phyloP scores from a whole-genome alignment of 2,888 invertebrate species.

The Pseudococcus longispinus region DNA sequence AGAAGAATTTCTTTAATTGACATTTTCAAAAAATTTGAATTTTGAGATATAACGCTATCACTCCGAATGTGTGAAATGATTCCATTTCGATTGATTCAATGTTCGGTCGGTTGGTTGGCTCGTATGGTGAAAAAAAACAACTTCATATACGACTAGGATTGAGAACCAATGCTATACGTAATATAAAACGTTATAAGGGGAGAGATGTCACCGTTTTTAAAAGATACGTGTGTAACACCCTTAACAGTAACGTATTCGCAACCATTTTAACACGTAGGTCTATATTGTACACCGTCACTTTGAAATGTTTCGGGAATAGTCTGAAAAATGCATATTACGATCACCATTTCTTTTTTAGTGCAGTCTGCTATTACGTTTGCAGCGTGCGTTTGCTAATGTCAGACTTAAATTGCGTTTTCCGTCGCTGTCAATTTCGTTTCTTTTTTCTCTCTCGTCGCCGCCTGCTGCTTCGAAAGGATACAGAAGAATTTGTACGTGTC shows the following conservation, averaged over 20 bases:
- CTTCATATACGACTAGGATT: neutral
- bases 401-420: conserved; percentile 54
- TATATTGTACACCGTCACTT: conserved; percentile 52
- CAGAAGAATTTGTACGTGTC: conserved; percentile 40
- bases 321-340: conserved; percentile 55
- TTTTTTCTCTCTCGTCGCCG: neutral
- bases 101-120: neutral
- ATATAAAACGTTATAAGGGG: conserved; percentile 17
- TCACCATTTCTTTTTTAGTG: conserved; percentile 44
- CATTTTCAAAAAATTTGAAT: no score
- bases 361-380: conserved; percentile 48
- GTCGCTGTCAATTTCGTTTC: conserved; percentile 48
- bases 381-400: conserved; percentile 54
- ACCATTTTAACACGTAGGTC: conserved; percentile 43
- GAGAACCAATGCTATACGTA: conserved; percentile 37
- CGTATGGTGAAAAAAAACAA: neutral
- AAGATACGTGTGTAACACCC: conserved; percentile 44
- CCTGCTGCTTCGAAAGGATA: conserved; percentile 17
- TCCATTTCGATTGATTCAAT: neutral
- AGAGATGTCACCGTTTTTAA: conserved; percentile 41
- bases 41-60: no score
- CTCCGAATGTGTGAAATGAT: no score
- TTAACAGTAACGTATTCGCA: conserved; percentile 43
- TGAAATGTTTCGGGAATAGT: conserved; percentile 53
- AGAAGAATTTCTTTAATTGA: no score